Evolutionary conservation across 2,888 invertebrate genomes (phyloP).

Genomic region (Oligia fasciuncula): DNA sequence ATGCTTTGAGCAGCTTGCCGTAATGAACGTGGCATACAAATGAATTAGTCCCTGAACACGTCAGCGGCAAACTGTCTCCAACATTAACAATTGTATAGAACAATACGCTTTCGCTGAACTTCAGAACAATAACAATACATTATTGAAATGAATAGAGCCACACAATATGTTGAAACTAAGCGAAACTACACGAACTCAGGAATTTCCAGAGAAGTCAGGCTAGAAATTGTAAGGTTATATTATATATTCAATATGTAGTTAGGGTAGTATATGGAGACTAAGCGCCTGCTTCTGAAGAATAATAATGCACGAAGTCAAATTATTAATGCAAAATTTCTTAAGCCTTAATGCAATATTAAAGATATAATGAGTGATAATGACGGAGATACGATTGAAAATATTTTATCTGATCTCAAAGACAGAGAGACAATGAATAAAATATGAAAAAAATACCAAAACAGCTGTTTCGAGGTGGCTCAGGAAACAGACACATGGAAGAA

Average conservation of each 20-base stretch:
- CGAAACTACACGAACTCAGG: conserved; percentile 53
- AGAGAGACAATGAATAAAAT: not conserved
- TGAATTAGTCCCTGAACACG: conserved; percentile 55
- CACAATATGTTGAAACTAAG: conserved; percentile 59
- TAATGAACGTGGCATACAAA: conserved; percentile 53
- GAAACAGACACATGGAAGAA: not conserved
- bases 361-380: not conserved
- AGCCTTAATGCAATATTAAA: not conserved
- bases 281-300: conserved; percentile 39
- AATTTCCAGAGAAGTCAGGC: conserved; percentile 53
- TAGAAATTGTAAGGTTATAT: conserved; percentile 42
- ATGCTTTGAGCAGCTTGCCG: conserved; percentile 32
- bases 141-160: conserved; percentile 64
- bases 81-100: conserved; percentile 65
- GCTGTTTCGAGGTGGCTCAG: not conserved
- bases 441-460: not conserved
- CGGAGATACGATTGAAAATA: not conserved
- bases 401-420: not conserved
- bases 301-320: conserved; percentile 1
- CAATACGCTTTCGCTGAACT: conserved; percentile 64
- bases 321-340: not conserved
- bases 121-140: conserved; percentile 63
- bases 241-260: conserved; percentile 32
- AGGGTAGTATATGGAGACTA: conserved; percentile 9
- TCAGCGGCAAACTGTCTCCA: conserved; percentile 58